Conservation (phyloP, 2,888 invertebrate species). For the Zelleria hepariella region DNA sequence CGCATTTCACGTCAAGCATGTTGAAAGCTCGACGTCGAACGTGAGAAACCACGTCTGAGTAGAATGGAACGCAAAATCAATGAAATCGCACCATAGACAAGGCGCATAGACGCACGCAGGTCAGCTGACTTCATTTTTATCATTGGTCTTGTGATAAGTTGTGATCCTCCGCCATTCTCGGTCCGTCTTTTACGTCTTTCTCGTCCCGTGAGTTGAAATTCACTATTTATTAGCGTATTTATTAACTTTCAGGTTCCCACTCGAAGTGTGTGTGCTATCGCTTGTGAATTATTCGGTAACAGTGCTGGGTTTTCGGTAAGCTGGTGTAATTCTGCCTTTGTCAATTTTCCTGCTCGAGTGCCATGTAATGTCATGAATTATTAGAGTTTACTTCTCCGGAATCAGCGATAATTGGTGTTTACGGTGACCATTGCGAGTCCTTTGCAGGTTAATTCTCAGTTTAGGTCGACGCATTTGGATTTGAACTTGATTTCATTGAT, state of each 20-base stretch:
- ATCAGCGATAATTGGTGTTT: not conserved
- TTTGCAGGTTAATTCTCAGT: not conserved
- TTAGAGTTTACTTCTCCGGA: not conserved
- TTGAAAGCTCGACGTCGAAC: too few relatives aligned
- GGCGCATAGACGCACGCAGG: slow-evolving; percentile 40
- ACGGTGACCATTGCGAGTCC: not conserved
- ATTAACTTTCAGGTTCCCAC: slow-evolving; percentile 23
- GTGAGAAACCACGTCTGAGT: not conserved
- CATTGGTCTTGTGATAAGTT: slow-evolving; percentile 72
- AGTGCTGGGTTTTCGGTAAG: slow-evolving; percentile 33
- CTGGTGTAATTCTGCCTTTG: slow-evolving; percentile 35
- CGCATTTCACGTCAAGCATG: too few relatives aligned
- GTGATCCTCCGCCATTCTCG: slow-evolving; percentile 68
- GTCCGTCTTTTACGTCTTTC: slow-evolving; percentile 65
- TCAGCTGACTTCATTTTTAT: slow-evolving; percentile 71
- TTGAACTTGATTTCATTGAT: not conserved
- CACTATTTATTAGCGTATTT: slow-evolving; percentile 27
- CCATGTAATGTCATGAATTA: slow-evolving; percentile 3
- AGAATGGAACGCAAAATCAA: slow-evolving; percentile 34
- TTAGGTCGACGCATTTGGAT: too few relatives aligned
- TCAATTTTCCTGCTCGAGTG: slow-evolving; percentile 22
- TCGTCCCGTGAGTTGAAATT: slow-evolving; percentile 63
- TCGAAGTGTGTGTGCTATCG: slow-evolving; percentile 37
- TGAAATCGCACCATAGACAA: slow-evolving; percentile 43
- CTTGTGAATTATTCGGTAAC: slow-evolving; percentile 9